Base-by-base conservation (phyloP, 2,888 invertebrate genomes). In the Drosophila buzzatii region DNA sequence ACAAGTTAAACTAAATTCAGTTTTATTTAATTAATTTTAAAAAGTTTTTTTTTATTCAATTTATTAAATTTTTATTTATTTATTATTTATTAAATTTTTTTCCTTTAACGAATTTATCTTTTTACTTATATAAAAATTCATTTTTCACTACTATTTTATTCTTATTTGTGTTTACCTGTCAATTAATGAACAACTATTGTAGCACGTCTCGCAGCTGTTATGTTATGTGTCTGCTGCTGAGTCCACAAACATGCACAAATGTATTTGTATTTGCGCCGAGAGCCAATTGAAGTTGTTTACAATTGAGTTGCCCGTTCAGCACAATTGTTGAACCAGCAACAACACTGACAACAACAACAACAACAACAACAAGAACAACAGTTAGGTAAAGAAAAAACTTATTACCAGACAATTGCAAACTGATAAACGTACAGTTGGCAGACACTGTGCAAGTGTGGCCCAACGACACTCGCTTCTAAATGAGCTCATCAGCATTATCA, bases 211-310 rank as follows among this genome's bases (percentile, higher is more conserved):
- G 82, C 49, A 20, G 8, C 12, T 35, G 58, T 45, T 49, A 52
- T 52, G 37, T 59, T 52, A 55, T 52, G 37, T 62, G 67, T 57
- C 64, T 71, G 39, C 55, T 66, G 63, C 49, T 45, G 56, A 58
- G 37, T 66, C 57, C 35, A 51, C 72, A 68, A 68, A 63, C 58
- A 53, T 61, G 61, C 67, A 58, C 53, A 85, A 70, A 68, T 53
- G 56, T 33, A 72, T 69, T 66, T 76, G 70, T 79, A 71, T 79
- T 87, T 74, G 81, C 66, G 73, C 81, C 79, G 78, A 79, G 73
- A 77, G 85, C 89, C 80, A 87, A 87, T 75, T 85, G 82, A 76
- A 79, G 75, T 76, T 85, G 85, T 87, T 86, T 87, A 88, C 88
- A 87, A 85, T 79, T 61, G 70, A 86, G 78, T 84, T 81, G 90